phyloP scores from a whole-genome alignment of 1,140 invertebrate genomes.

The Eulimnadia texana region DNA sequence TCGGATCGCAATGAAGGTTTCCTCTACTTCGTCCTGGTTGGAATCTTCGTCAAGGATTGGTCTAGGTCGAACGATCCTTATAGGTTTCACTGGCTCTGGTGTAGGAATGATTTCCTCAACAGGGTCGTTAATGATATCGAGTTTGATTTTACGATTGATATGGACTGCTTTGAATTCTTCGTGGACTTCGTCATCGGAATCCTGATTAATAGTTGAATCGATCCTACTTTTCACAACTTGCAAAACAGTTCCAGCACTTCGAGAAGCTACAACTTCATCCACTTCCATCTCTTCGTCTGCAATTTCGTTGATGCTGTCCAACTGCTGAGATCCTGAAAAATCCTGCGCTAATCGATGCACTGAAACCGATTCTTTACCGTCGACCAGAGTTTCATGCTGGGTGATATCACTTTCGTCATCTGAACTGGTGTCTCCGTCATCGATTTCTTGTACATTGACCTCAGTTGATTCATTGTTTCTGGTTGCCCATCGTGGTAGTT shows the following conservation, averaged over 20 bases:
- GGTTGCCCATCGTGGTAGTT: not conserved
- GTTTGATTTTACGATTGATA: not conserved
- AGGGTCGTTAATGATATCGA: not conserved
- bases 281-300: not conserved
- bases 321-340: not conserved
- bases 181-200: not conserved
- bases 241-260: too few relatives aligned
- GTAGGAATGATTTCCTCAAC: not conserved
- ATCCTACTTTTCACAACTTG: too few relatives aligned
- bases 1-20: not conserved
- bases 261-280: too few relatives aligned
- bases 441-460: too few relatives aligned
- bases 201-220: too few relatives aligned
- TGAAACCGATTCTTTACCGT: too few relatives aligned
- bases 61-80: not conserved
- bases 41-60: not conserved
- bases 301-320: not conserved
- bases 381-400: too few relatives aligned
- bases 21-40: not conserved
- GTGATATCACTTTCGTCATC: too few relatives aligned
- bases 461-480: too few relatives aligned
- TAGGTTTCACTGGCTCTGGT: not conserved
- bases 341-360: not conserved
- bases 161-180: not conserved
- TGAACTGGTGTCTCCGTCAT: too few relatives aligned